Base-by-base conservation (phyloP, 2,797 vertebrate species). In the Brachyalestes nurse region DNA sequence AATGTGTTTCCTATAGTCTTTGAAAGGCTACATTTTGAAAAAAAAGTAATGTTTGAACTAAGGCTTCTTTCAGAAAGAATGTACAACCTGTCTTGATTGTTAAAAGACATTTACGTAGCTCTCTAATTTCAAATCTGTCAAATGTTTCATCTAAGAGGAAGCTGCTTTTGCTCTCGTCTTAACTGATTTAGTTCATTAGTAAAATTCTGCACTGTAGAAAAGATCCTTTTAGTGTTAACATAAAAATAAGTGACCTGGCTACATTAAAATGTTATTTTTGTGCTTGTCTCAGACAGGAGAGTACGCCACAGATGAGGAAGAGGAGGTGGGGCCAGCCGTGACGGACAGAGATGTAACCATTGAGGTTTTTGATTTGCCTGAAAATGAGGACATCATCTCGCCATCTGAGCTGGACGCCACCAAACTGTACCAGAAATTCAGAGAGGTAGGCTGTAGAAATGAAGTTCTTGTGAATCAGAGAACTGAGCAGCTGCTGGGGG, bases 361-460 rank as follows among this genome's bases (percentile, higher is more conserved):
- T 75, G 97, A 99, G 88, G 97, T 99, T 86, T 99, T 99, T 0
- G 97, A 99, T 87, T 92, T 99, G 81, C 97, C 98, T 0, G 98
- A 99, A 92, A 96, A 95, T 0, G 97, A 98, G 60, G 97, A 99
- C 78, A 94, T 97, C 92, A 94, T 97, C 91, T 99, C 97, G 28
- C 97, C 97, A 0, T 96, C 96, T 0, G 97, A 99, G 82, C 83
- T 98, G 86, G 97, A 99, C 21, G 96, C 96, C 76, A 94, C 87
- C 87, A 99, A 98, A 91, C 96, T 99, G 77, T 97, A 96, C 89
- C 97, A 99, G 93, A 99, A 99, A 89, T 99, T 99, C 92, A 94
- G 97, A 94, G 97, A 99, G 96, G 98, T 99, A 91, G 90, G 67
- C 5, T 16, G n/a, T 13, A 17, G 8, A 42, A 42, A 25, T 40